Evolutionary conservation across 2,797 vertebrate species (phyloP).

Genomic region (Leptodactylus fallax): DNA sequence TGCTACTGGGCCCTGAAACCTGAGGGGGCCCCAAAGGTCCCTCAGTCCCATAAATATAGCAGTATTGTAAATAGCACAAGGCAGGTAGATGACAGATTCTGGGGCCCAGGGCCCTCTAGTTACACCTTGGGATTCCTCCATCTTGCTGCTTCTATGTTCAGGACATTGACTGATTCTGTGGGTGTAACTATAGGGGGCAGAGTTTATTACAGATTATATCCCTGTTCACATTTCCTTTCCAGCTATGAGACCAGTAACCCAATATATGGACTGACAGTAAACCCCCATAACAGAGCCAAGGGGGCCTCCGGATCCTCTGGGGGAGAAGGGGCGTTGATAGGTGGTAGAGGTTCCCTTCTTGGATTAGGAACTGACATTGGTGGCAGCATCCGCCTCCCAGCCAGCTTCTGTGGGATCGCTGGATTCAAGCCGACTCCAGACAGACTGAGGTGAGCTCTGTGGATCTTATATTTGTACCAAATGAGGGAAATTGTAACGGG

Average conservation of each 20-base stretch:
- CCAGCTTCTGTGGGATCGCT: slow-evolving; percentile 83
- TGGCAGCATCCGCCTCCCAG: slow-evolving; percentile 82
- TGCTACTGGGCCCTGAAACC: no score
- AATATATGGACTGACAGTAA: slow-evolving; percentile 77
- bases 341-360: slow-evolving; percentile 81
- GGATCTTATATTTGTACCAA: no score
- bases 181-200: no score
- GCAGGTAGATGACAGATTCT: no score
- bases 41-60: no score
- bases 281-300: slow-evolving; percentile 78
- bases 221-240: not conserved
- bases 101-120: no score
- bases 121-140: no score
- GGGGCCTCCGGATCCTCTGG: slow-evolving; percentile 80
- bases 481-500: no score
- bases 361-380: slow-evolving; percentile 81
- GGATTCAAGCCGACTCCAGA: slow-evolving; percentile 81
- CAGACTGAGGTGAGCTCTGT: slow-evolving; percentile 76
- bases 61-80: no score
- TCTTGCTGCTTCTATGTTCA: no score
- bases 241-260: slow-evolving; percentile 83
- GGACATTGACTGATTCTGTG: no score
- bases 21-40: no score
- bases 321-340: slow-evolving; percentile 82
- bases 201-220: not conserved